phyloP scores from a whole-genome alignment of 2,888 invertebrate species.

The Acrobasis consociella region DNA sequence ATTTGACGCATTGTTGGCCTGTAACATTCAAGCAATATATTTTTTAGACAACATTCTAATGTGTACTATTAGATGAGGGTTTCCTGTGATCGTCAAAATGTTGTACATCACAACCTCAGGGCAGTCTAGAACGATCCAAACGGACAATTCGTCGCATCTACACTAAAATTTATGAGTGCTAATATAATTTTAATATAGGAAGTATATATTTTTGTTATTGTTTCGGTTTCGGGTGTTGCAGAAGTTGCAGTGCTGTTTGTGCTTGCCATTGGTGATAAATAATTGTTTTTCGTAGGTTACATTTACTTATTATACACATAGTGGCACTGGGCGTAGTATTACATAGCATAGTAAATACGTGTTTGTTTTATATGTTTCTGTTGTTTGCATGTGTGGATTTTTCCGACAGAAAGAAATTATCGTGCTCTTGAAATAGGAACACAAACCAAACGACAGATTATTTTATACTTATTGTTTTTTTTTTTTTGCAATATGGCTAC shows the following conservation, averaged over 20 bases:
- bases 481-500: conserved; percentile 37
- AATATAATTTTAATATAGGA: conserved; percentile 9
- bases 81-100: not conserved
- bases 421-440: conserved; percentile 32
- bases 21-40: too few relatives aligned
- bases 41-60: too few relatives aligned
- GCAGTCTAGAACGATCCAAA: not conserved
- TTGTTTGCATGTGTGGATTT: conserved; percentile 29
- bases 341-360: conserved; percentile 11
- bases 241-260: conserved; percentile 5
- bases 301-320: conserved; percentile 15
- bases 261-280: conserved; percentile 20
- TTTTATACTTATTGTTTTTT: conserved; percentile 29
- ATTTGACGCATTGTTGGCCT: too few relatives aligned
- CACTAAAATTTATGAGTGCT: conserved; percentile 16
- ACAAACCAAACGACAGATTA: conserved; percentile 26
- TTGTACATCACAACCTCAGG: not conserved
- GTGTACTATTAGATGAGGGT: not conserved
- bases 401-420: conserved; percentile 33
- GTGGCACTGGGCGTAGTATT: conserved; percentile 20
- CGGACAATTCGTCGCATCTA: not conserved
- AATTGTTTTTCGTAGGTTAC: conserved; percentile 14
- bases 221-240: conserved; percentile 16
- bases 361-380: conserved; percentile 16
- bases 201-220: conserved; percentile 16